Evolutionary conservation across 2,888 invertebrate species (phyloP), one percentile per base, ranked within the genome.

Genomic region (Dorcus hopei): DNA sequence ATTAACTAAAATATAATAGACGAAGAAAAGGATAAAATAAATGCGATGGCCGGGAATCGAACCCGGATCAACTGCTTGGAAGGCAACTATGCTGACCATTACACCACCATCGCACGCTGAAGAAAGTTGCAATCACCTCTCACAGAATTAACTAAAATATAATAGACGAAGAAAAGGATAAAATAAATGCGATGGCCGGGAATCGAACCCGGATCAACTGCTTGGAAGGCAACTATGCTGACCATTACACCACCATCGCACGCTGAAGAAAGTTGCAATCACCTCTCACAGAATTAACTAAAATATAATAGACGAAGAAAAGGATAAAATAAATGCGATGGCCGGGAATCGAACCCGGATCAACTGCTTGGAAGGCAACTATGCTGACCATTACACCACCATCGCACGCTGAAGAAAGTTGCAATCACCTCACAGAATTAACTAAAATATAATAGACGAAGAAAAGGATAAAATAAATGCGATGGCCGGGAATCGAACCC

Each of bases 121-220:
- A 19, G 19, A 19, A 19, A 19, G 19, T 19, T 19, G 19, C 3
- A 0, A 3, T 3, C 1, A 19, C 3, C 19, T 19, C 3, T 19
- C 19, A 19, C 19, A 3, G 19, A 19, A 19, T 19, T 2, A 19
- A 19, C 19, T 3, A 19, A 19, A 19, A 19, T 19, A 19, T 19
- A 19, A 19, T 19, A 19, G 0, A 3, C 19, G 19, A 19, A 19
- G 19, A 19, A 19, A 19, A 0, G 19, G 1, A 19, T 3, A 19
- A 19, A 19, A 19, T 19, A 19, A 19, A 3, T 78, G 78, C 78
- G 78, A 77, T 77, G 78, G 77, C 77, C 78, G 78, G 77, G 78
- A 78, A 78, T 77, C 78, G 78, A 78, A 78, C 78, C 77, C 78
- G 78, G 77, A 77, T 77, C 78, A 78, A 77, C 78, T 78, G 77